phyloP scores from a whole-genome alignment of 2,797 vertebrate genomes.

The Ibycter americanus region DNA sequence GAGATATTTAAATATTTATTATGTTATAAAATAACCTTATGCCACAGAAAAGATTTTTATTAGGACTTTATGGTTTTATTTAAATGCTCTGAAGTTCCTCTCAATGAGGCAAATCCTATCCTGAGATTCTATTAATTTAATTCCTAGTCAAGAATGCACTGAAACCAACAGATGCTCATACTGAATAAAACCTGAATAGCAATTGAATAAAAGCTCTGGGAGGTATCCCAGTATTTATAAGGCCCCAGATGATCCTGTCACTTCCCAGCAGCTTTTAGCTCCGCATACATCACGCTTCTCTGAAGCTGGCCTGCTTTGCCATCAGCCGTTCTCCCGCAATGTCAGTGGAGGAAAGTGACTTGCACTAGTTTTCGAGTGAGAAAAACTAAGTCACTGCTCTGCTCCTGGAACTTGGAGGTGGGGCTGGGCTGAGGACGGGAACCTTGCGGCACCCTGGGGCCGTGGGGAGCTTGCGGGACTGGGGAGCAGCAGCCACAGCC shows the following conservation, averaged over 20 bases:
- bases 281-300: fast-evolving
- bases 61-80: conserved; percentile 20
- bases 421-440: not conserved
- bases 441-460: fast-evolving
- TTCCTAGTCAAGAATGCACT: conserved; percentile 28
- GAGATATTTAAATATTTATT: conserved; percentile 44
- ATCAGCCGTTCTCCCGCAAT: not conserved
- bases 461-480: not conserved
- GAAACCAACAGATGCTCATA: conserved; percentile 24
- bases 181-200: conserved; percentile 18
- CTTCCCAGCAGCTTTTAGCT: conserved; percentile 6
- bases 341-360: not conserved
- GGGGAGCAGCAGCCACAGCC: not conserved
- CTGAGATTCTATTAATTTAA: conserved; percentile 33
- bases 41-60: conserved; percentile 38
- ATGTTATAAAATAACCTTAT: not conserved
- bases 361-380: not conserved
- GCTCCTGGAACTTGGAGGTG: not conserved
- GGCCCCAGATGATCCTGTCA: conserved; percentile 21
- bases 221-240: not conserved
- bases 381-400: not conserved
- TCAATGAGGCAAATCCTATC: conserved; percentile 5
- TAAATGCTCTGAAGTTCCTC: conserved; percentile 47
- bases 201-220: conserved; percentile 6
- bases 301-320: not conserved